Percentiles rank a stretch among this genome's conserved stretches.
phyloP scores from a whole-genome alignment of 1,140 invertebrate species.

The Brachionus rotundiformis region DNA sequence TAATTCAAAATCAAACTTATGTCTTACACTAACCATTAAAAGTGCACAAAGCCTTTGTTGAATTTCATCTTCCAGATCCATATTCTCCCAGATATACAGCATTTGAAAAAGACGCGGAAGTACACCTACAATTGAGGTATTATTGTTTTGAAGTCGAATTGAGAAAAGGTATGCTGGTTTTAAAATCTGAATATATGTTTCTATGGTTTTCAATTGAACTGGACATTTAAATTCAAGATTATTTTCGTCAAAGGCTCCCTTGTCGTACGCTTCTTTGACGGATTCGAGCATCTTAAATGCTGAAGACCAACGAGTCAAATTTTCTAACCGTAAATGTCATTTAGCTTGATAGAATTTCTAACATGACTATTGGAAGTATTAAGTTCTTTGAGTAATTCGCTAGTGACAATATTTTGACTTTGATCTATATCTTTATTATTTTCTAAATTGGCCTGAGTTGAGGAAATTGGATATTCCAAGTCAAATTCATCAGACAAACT shows the following conservation, averaged over 20 bases:
- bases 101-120: neutral
- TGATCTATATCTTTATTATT: no score
- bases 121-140: neutral
- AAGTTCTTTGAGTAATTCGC: neutral
- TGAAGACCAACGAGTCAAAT: constrained; percentile 22
- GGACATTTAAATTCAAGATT: neutral
- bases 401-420: no score
- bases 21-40: neutral
- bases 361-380: neutral
- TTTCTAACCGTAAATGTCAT: neutral
- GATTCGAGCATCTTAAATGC: constrained; percentile 22
- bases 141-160: neutral
- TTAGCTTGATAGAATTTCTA: neutral
- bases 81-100: neutral
- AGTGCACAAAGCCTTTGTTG: neutral
- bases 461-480: no score
- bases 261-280: constrained; percentile 3
- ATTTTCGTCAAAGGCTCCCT: neutral
- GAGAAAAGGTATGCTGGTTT: neutral
- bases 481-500: no score
- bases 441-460: no score
- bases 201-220: neutral
- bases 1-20: constrained; percentile 2
- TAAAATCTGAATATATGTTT: constrained; percentile 25
- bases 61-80: neutral